Percentiles rank a stretch among this genome's conserved stretches.
Conservation (phyloP, 2,888 invertebrate genomes). For the Nomada flava region DNA sequence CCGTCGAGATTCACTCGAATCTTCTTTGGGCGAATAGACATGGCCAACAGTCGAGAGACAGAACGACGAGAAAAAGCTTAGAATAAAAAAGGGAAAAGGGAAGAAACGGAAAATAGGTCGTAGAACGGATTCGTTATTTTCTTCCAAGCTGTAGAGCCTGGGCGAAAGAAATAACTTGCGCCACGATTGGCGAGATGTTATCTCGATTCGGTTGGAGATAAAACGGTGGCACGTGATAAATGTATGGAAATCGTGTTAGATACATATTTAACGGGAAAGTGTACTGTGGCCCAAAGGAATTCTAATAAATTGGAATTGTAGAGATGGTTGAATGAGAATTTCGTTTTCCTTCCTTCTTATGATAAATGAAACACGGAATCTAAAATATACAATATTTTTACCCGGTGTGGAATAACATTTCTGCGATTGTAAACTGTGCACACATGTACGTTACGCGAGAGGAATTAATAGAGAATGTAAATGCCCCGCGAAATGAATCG, state of each 20-base stretch:
- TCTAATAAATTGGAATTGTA: neutral
- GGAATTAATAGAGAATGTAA: neutral
- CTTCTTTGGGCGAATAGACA: slow-evolving; percentile 57
- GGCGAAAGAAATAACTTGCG: slow-evolving; percentile 36
- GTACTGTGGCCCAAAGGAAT: neutral
- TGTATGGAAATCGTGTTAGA: slow-evolving; percentile 31
- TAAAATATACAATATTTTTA: no score
- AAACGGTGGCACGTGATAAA: slow-evolving; percentile 36
- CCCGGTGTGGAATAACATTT: no score
- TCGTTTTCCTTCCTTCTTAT: neutral
- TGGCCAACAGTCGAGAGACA: slow-evolving; percentile 30
- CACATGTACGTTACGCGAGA: no score
- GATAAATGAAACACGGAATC: neutral
- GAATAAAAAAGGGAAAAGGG: slow-evolving; percentile 36
- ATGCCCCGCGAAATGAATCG: neutral
- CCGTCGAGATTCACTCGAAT: slow-evolving; percentile 56
- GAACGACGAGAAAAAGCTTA: slow-evolving; percentile 27
- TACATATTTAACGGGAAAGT: slow-evolving; percentile 24
- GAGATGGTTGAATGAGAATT: neutral
- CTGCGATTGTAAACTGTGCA: neutral
- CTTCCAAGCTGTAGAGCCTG: slow-evolving; percentile 35
- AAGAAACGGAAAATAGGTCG: slow-evolving; percentile 56
- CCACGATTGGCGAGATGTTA: slow-evolving; percentile 38
- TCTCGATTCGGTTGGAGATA: slow-evolving; percentile 41
- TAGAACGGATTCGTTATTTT: slow-evolving; percentile 62